Percentiles rank a stretch among this genome's conserved stretches.
These are phyloP conservation scores for Alectoris magna DNA, from an alignment of 2,797 vertebrate species.

Conservation along the genomic window DNA sequence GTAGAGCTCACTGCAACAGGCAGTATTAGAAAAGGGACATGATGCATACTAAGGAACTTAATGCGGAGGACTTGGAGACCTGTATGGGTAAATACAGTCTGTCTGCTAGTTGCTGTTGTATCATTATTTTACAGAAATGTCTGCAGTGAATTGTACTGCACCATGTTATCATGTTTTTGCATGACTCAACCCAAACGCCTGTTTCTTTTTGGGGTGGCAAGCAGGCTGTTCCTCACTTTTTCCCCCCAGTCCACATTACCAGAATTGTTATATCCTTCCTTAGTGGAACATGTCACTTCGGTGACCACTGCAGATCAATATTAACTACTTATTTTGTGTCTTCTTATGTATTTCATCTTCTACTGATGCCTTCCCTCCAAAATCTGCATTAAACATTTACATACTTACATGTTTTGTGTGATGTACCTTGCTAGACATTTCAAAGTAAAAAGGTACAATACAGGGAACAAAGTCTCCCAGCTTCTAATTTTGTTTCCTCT, in stretches of 20 bases:
- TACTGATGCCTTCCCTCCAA: neutral
- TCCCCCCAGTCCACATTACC: neutral
- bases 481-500: neutral
- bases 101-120: neutral
- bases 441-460: neutral
- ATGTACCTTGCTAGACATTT: neutral
- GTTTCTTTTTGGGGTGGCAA: neutral
- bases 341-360: neutral
- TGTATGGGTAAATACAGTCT: neutral
- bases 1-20: neutral
- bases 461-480: neutral
- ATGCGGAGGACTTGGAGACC: rapidly evolving
- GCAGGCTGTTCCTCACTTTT: neutral
- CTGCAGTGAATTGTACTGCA: neutral
- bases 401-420: neutral
- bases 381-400: neutral
- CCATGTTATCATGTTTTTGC: neutral
- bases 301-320: neutral
- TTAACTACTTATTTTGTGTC: neutral
- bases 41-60: neutral
- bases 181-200: neutral
- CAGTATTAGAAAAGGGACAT: neutral
- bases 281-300: neutral
- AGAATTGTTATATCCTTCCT: neutral
- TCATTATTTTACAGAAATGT: neutral